Percentiles rank a stretch among this genome's conserved stretches.
Conservation (phyloP, 2,797 vertebrate species). For the Catostomus latipinnis region DNA sequence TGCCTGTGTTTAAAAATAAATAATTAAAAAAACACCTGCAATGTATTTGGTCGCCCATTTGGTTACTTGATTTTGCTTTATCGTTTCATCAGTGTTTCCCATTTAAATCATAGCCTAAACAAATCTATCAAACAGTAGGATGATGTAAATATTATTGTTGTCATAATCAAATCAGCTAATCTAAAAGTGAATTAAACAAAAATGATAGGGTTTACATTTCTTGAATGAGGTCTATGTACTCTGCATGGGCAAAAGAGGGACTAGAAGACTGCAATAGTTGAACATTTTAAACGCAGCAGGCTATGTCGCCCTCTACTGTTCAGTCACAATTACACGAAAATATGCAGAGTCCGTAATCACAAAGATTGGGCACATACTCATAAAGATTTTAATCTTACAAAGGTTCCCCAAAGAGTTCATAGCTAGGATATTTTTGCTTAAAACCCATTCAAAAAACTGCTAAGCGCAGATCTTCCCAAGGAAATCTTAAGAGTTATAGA, state of each 20-base stretch:
- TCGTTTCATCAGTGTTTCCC: background rate
- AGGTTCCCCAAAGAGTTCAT: too few species aligned
- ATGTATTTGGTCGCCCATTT: background rate
- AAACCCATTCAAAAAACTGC: too few species aligned
- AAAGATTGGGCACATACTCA: too few species aligned
- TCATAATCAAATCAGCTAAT: background rate
- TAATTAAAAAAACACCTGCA: background rate
- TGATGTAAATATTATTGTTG: background rate
- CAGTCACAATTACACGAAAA: background rate
- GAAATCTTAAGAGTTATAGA: too few species aligned
- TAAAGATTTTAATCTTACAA: too few species aligned
- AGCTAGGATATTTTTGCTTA: too few species aligned
- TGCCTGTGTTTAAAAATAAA: too few species aligned
- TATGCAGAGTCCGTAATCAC: too few species aligned
- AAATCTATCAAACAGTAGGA: background rate
- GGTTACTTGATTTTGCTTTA: background rate
- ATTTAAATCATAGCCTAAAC: background rate
- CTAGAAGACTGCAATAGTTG: background rate
- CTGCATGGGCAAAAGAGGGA: background rate
- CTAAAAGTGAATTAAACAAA: background rate
- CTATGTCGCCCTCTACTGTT: slow-evolving; percentile 34
- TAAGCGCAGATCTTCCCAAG: too few species aligned
- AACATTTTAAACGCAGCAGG: background rate
- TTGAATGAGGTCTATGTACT: background rate
- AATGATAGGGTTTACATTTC: background rate